These are phyloP conservation scores for Fragum fragum DNA, from an alignment of 2,888 invertebrate species.

Conservation along the genomic window DNA sequence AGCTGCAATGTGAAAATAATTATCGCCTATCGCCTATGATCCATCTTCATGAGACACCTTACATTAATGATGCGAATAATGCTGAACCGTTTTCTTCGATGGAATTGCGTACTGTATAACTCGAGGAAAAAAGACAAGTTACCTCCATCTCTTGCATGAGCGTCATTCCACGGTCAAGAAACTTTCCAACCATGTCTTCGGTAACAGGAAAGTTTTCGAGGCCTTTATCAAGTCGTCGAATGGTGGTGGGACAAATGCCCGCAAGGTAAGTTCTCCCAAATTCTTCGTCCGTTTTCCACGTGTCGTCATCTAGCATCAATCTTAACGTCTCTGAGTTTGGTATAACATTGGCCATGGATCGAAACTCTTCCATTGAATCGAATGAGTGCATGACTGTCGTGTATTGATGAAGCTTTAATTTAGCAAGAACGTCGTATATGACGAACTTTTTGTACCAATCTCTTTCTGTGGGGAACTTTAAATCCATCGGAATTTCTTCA, in stretches of 20 bases:
- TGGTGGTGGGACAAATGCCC: constrained; percentile 56
- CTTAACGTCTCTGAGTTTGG: constrained; percentile 42
- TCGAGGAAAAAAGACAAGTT: no score
- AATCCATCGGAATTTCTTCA: constrained; percentile 53
- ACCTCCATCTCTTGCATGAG: constrained; percentile 64
- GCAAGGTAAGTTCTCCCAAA: constrained; percentile 57
- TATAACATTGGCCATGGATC: constrained; percentile 45
- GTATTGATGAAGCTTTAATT: constrained; percentile 61
- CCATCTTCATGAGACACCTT: no score
- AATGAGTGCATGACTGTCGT: constrained; percentile 50
- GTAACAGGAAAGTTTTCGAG: constrained; percentile 59
- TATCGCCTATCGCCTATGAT: no score
- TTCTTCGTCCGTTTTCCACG: constrained; percentile 61
- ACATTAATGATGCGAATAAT: no score
- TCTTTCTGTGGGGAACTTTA: constrained; percentile 53
- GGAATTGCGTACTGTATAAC: no score
- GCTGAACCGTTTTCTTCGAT: no score
- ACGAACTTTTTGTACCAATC: constrained; percentile 59
- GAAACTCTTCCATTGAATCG: constrained; percentile 60
- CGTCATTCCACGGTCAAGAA: constrained; percentile 49
- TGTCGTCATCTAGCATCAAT: constrained; percentile 48
- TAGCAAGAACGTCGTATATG: constrained; percentile 46
- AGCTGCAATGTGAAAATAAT: no score
- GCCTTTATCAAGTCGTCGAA: constrained; percentile 23
- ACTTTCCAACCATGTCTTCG: constrained; percentile 46